A percentile compares a stretch with the other conserved stretches of the same genome.
phyloP scores from a whole-genome alignment of 2,113 vertebrate species.

The Anthoscopus minutus region DNA sequence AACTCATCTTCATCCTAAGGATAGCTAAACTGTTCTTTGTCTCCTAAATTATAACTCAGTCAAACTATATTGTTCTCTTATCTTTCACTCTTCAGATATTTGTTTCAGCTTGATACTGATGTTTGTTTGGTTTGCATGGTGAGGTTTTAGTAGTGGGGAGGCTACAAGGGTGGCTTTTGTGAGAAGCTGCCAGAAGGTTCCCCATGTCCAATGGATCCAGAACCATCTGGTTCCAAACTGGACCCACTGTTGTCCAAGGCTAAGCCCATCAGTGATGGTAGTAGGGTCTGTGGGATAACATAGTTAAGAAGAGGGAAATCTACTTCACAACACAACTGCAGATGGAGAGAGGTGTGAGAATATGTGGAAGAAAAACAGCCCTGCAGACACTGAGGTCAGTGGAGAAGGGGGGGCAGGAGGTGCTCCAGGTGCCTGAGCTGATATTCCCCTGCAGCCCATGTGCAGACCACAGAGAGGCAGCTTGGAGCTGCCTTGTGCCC shows the following conservation, averaged over 20 bases:
- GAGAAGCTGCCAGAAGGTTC: neutral
- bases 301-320: too few relatives aligned
- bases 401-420: neutral
- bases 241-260: neutral
- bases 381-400: neutral
- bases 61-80: neutral
- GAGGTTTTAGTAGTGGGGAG: neutral
- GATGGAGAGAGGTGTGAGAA: neutral
- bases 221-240: accelerated
- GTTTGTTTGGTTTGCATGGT: neutral
- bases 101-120: neutral
- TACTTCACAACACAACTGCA: neutral
- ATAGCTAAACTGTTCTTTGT: neutral
- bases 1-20: neutral
- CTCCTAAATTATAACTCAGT: neutral
- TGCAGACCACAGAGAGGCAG: neutral
- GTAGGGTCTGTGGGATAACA: neutral
- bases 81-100: neutral
- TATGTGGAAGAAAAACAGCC: neutral
- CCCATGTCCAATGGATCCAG: neutral
- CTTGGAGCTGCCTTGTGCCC: too few relatives aligned
- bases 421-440: accelerated
- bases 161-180: neutral
- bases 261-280: neutral
- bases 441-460: neutral